A percentile compares a stretch with the other conserved stretches of the same genome.
Conservation (phyloP, 2,888 invertebrate species). For the Drosophila yooni region DNA sequence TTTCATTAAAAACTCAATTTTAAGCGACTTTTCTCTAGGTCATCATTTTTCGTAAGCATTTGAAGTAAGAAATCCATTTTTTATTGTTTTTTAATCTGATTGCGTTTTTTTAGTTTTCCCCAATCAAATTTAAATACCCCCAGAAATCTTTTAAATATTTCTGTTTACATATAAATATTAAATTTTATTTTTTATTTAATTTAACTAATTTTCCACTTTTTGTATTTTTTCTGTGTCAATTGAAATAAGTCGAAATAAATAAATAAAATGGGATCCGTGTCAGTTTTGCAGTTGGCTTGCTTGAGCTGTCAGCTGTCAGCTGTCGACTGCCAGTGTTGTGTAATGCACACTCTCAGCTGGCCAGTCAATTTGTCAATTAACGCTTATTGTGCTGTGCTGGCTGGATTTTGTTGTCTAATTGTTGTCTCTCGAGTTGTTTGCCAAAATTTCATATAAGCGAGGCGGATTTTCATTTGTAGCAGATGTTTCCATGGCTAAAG, state of each 20-base stretch:
- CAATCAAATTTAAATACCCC: no score
- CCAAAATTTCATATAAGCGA: conserved; percentile 26
- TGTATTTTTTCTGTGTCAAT: no score
- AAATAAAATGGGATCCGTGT: no score
- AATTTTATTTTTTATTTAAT: neutral
- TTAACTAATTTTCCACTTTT: neutral
- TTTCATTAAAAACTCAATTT: no score
- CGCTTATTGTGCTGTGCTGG: conserved; percentile 46
- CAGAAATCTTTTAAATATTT: no score
- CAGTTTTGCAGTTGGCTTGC: neutral
- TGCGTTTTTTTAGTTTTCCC: no score
- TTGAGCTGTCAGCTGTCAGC: conserved; percentile 23
- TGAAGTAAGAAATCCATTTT: no score
- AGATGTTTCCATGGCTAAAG: conserved; percentile 21
- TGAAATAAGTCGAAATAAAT: no score
- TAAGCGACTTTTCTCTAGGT: no score
- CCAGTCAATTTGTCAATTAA: conserved; percentile 67
- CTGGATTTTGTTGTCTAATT: conserved; percentile 6
- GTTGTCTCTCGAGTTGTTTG: conserved; percentile 20
- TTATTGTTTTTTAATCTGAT: no score
- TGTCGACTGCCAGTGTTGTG: conserved; percentile 41
- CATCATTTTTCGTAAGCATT: no score
- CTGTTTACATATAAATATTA: neutral
- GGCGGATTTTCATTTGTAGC: conserved; percentile 27
- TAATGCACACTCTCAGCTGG: conserved; percentile 18